phyloP scores from a whole-genome alignment of 2,888 invertebrate genomes.

The Euproctis similis region DNA sequence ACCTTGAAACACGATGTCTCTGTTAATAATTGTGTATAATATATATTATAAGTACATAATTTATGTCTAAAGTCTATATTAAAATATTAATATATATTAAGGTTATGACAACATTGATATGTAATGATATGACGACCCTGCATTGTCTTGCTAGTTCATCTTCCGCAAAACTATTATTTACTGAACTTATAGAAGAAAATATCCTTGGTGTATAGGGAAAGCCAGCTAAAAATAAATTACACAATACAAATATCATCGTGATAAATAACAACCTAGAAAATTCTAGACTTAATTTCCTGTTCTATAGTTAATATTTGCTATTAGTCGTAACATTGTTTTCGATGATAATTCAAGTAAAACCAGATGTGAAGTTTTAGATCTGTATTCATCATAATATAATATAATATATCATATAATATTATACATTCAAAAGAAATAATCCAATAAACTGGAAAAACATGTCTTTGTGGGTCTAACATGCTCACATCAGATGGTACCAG shows the following conservation, averaged over 20 bases:
- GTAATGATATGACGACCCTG: conserved; percentile 51
- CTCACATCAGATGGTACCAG: no score
- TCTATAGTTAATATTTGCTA: no score
- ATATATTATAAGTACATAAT: conserved; percentile 15
- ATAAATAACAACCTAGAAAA: background rate
- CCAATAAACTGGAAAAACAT: no score
- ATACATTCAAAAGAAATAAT: no score
- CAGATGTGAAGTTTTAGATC: no score
- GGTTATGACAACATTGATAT: conserved; percentile 53
- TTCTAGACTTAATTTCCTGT: background rate
- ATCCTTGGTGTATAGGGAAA: conserved; percentile 10
- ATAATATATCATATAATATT: no score
- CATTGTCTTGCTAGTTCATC: conserved; percentile 42
- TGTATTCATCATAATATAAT: no score
- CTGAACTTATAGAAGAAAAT: conserved; percentile 8
- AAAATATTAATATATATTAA: conserved; percentile 40
- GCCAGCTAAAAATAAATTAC: background rate
- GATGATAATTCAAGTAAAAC: no score
- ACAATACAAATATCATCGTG: background rate
- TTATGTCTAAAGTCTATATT: conserved; percentile 14
- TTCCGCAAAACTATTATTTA: conserved; percentile 25
- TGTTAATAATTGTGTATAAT: conserved; percentile 15
- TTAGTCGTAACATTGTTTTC: no score
- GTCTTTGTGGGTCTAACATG: no score
- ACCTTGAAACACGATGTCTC: conserved; percentile 22